Conservation (phyloP, 2,113 vertebrate genomes). For the Brachirus orientalis region DNA sequence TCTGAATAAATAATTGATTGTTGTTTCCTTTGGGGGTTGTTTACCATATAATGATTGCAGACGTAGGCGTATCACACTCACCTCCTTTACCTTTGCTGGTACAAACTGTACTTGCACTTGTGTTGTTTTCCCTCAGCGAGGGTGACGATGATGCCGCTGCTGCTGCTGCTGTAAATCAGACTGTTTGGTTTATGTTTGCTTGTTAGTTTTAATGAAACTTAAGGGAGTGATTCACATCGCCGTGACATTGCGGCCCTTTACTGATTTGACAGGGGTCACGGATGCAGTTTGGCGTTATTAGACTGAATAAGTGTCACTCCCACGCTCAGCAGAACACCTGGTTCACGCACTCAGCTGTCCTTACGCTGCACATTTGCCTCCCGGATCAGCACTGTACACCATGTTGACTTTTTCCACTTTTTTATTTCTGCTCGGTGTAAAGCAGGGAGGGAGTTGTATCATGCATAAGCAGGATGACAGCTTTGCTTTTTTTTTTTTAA, state of each 20-base stretch:
- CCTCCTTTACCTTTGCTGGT: slow-evolving; percentile 12
- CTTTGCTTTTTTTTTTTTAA: slow-evolving; percentile 20
- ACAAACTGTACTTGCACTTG: neutral
- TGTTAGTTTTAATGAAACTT: slow-evolving; percentile 41
- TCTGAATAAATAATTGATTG: slow-evolving; percentile 32
- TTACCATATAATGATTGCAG: slow-evolving; percentile 13
- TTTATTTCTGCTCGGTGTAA: slow-evolving; percentile 1
- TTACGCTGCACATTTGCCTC: slow-evolving; percentile 18
- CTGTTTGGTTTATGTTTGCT: slow-evolving; percentile 20
- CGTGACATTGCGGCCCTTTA: neutral
- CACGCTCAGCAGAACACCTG: neutral
- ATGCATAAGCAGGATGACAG: neutral
- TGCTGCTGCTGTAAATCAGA: slow-evolving; percentile 4
- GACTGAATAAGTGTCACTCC: slow-evolving; percentile 41
- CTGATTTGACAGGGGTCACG: slow-evolving; percentile 10
- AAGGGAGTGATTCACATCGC: slow-evolving; percentile 30
- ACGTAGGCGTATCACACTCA: slow-evolving; percentile 39
- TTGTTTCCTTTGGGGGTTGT: slow-evolving; percentile 12
- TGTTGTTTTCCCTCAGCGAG: slow-evolving; percentile 3
- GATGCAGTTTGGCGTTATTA: slow-evolving; percentile 34
- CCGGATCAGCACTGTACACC: slow-evolving; percentile 5
- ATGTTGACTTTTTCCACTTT: slow-evolving; percentile 9
- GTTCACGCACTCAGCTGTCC: neutral
- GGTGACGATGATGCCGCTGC: too few relatives aligned
- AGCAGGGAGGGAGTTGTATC: slow-evolving; percentile 6